phyloP scores from a whole-genome alignment of 2,797 vertebrate species.

The Meriones psammophilus region DNA sequence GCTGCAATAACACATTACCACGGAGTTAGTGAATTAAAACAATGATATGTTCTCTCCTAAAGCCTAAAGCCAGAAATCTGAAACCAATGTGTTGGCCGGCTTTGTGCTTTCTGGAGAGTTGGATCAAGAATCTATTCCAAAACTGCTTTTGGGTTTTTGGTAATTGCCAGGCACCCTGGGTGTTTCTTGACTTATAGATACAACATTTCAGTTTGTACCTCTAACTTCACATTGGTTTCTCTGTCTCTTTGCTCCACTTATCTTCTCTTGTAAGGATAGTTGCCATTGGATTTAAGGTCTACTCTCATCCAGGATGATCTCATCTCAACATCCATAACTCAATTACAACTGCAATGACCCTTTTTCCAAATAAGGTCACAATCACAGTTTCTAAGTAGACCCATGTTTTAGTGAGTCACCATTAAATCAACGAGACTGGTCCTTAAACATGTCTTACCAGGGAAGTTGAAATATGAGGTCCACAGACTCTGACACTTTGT shows the following conservation, averaged over 20 bases:
- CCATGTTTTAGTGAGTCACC: background rate
- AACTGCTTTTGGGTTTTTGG: background rate
- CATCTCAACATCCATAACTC: slow-evolving; percentile 5
- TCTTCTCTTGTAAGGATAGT: slow-evolving; percentile 39
- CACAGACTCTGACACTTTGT: background rate
- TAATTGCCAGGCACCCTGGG: background rate
- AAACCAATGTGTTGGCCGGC: background rate
- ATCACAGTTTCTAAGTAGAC: slow-evolving; percentile 32
- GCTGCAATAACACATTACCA: background rate
- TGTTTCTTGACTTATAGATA: background rate
- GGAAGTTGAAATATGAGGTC: slow-evolving; percentile 25
- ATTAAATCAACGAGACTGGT: background rate
- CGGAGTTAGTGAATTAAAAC: background rate
- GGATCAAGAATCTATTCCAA: background rate
- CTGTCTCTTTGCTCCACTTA: background rate
- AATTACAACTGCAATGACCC: slow-evolving; percentile 18
- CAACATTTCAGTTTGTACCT: background rate
- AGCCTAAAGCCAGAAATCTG: background rate
- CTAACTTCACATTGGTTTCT: slow-evolving; percentile 11
- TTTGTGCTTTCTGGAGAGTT: slow-evolving; percentile 21
- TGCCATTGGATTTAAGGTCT: slow-evolving; percentile 43
- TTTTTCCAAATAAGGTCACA: slow-evolving; percentile 54
- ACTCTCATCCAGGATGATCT: slow-evolving; percentile 29
- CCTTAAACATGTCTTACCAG: slow-evolving; percentile 31
- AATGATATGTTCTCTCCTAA: background rate